These are phyloP conservation scores for Spisula solida DNA, from an alignment of 2,888 invertebrate genomes.

Conservation along the genomic window DNA sequence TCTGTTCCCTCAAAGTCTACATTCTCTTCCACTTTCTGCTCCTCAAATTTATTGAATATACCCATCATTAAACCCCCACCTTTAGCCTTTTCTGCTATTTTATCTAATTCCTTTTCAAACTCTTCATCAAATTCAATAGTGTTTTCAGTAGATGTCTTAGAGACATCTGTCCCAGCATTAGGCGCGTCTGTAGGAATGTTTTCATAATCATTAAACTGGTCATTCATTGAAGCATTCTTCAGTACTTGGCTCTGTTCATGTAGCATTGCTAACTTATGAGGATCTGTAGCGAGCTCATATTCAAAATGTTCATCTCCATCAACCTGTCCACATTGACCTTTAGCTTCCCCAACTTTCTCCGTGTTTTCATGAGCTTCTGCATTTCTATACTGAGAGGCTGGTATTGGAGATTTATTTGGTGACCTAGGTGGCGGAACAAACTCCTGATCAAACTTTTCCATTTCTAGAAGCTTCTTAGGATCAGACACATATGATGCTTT, in stretches of 20 bases:
- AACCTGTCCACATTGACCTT: constrained; percentile 5
- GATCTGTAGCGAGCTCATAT: constrained; percentile 38
- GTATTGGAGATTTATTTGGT: not conserved
- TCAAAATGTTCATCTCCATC: not conserved
- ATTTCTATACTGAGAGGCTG: constrained; percentile 8
- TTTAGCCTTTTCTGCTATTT: constrained; percentile 56
- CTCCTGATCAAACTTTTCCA: constrained; percentile 67
- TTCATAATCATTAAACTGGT: not conserved
- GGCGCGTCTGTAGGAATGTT: not conserved
- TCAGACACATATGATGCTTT: constrained; percentile 63
- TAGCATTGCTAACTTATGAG: constrained; percentile 33
- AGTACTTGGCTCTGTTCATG: constrained; percentile 15
- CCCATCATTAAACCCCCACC: constrained; percentile 48
- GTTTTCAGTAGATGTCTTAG: not conserved
- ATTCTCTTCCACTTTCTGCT: constrained; percentile 26
- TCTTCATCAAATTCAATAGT: not conserved
- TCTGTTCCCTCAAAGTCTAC: constrained; percentile 22
- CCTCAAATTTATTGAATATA: constrained; percentile 52
- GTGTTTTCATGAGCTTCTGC: constrained; percentile 28
- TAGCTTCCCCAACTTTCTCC: not conserved
- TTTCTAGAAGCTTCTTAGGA: constrained; percentile 73
- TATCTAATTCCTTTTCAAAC: constrained; percentile 41
- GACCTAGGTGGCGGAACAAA: not conserved
- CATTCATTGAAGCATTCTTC: not conserved
- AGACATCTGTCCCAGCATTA: not conserved